phyloP scores from a whole-genome alignment of 2,888 invertebrate genomes.

The Marronus borbonicus region DNA sequence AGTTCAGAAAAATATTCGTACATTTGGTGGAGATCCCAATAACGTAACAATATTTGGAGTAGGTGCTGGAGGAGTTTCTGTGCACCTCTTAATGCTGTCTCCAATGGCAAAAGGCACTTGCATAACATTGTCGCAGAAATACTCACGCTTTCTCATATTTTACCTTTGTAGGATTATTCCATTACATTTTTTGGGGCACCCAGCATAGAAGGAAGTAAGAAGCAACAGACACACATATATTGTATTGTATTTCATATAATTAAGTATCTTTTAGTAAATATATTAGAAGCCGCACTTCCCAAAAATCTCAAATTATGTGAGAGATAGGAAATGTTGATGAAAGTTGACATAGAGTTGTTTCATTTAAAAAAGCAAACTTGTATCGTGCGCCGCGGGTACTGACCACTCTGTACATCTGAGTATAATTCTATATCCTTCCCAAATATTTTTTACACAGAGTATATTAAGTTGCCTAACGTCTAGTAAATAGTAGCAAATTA shows the following conservation, averaged over 20 bases:
- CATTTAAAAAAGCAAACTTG: too few species aligned
- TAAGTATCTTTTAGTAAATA: too few species aligned
- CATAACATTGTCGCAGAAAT: neutral
- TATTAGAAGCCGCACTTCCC: too few species aligned
- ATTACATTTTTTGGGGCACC: neutral
- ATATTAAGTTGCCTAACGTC: constrained; percentile 9
- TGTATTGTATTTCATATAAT: too few species aligned
- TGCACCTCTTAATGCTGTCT: constrained; percentile 71
- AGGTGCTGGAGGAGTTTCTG: constrained; percentile 72
- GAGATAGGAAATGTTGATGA: too few species aligned
- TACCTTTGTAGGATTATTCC: constrained; percentile 46
- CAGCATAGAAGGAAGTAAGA: too few species aligned
- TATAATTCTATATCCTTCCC: too few species aligned
- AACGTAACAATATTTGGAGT: constrained; percentile 73
- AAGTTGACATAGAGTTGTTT: too few species aligned
- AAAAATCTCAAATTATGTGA: too few species aligned
- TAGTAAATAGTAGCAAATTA: neutral
- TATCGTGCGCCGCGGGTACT: too few species aligned
- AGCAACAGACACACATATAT: too few species aligned
- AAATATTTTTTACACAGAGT: neutral
- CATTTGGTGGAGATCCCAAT: constrained; percentile 72
- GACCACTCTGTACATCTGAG: too few species aligned
- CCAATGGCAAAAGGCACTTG: constrained; percentile 67
- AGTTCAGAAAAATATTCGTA: constrained; percentile 71
- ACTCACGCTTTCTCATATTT: neutral